Conservation (phyloP, 2,797 vertebrate species). For the Pantherophis alleghaniensis region DNA sequence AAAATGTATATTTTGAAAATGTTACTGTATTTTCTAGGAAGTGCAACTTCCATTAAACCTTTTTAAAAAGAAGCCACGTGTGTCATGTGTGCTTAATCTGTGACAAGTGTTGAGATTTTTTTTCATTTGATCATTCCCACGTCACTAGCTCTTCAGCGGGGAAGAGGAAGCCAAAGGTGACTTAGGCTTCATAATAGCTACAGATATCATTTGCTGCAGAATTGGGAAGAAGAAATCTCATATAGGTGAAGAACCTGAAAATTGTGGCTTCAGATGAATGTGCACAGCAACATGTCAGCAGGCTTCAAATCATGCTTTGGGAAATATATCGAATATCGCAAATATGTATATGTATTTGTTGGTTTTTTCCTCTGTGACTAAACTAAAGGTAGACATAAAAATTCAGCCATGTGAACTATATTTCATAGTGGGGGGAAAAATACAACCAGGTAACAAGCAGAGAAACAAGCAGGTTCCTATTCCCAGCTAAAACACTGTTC, state of each 20-base stretch:
- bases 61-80: constrained; percentile 53
- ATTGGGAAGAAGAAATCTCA: background rate
- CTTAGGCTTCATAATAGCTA: background rate
- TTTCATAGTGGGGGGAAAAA: background rate
- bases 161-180: background rate
- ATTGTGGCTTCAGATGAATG: background rate
- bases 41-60: constrained; percentile 59
- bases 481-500: background rate
- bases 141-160: background rate
- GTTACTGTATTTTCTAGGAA: constrained; percentile 68
- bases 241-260: background rate
- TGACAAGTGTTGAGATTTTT: background rate
- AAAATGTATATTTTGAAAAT: constrained; percentile 60
- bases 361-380: background rate
- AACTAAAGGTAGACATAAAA: background rate
- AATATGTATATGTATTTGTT: background rate
- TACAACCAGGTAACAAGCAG: background rate
- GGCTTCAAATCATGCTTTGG: background rate
- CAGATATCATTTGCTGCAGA: background rate
- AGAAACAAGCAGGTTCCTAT: background rate
- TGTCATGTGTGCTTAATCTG: constrained; percentile 26
- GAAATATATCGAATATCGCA: no score
- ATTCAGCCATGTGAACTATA: background rate
- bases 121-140: background rate
- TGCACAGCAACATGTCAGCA: background rate